phyloP scores from a whole-genome alignment of 2,888 invertebrate species.

The Galeruca laticollis region DNA sequence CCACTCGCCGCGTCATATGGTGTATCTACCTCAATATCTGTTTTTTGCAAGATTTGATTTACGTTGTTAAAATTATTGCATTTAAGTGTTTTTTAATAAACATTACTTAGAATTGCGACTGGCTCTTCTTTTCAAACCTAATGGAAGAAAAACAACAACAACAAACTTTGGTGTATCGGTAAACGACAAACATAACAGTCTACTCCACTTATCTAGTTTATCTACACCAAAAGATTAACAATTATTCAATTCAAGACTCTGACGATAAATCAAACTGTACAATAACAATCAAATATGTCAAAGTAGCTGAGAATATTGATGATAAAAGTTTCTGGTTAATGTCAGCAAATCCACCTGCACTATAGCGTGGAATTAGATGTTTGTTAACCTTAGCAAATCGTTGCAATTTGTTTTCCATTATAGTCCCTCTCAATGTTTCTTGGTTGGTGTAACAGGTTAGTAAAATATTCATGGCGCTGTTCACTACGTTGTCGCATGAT shows the following conservation, averaged over 20 bases:
- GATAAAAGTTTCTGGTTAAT: slow-evolving; percentile 40
- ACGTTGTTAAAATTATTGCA: too few species aligned
- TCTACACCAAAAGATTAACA: too few species aligned
- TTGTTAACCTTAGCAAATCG: slow-evolving; percentile 33
- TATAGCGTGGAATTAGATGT: slow-evolving; percentile 42
- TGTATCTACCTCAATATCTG: too few species aligned
- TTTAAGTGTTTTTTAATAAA: too few species aligned
- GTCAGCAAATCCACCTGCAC: slow-evolving; percentile 42
- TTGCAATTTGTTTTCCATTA: slow-evolving; percentile 18
- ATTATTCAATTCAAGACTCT: background rate
- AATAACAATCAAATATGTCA: slow-evolving; percentile 48
- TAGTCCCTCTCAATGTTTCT: slow-evolving; percentile 21
- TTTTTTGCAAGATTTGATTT: too few species aligned
- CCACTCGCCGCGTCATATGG: too few species aligned
- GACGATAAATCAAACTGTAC: slow-evolving; percentile 41
- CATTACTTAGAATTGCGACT: too few species aligned
- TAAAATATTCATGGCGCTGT: slow-evolving; percentile 33
- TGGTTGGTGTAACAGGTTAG: slow-evolving; percentile 21
- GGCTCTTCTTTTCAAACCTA: too few species aligned
- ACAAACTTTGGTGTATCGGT: too few species aligned
- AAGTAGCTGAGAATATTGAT: slow-evolving; percentile 41
- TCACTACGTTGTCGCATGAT: slow-evolving; percentile 39
- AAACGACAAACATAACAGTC: too few species aligned
- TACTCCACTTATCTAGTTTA: too few species aligned
- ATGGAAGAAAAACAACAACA: too few species aligned